Evolutionary conservation across 2,113 vertebrate genomes (phyloP), one percentile per base, ranked within the genome.

Genomic region (Uropsilus gracilis): DNA sequence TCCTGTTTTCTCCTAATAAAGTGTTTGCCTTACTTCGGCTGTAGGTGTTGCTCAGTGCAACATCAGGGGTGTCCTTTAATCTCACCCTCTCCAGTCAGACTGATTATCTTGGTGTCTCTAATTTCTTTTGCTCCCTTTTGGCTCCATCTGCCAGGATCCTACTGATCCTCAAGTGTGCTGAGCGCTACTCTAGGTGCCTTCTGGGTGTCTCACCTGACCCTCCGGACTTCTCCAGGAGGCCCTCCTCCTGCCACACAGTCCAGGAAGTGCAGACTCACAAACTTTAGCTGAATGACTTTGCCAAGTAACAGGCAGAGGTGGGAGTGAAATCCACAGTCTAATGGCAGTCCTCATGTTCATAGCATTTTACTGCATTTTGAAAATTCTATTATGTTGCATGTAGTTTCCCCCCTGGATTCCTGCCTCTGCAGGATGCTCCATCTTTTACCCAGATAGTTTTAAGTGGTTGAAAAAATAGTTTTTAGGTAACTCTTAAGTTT

Each of bases 71-170:
- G 44, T 37, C 5, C 14, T 57, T 30, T 10, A 66, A 14, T 30
- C 8, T 86, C 46, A 28, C 71, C 37, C 44, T 94, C 86, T 84
- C 87, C 48, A 24, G 20, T 44, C 34, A 46, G 61, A 66, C 30
- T 42, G 53, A 10, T 50, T 72, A 63, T 88, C 66, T 78, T 34
- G 1, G 37, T 1, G 4, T 32, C 78, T 86, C 53, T 82, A 10
- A 44, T 55, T 87, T 8, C 13, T 59, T 85, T 61, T 55, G 18
- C 57, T 57, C 17, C n/a, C n/a, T 10, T 12, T 86, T 69, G 46
- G 55, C 16, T 28, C 10, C 12, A 0, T 14, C 50, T 73, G 61
- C 57, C 66, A 9, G 44, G 12, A 0, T 48, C 53, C 13, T 12
- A 3, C 66, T 9, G 26, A 76, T 17, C 68, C 46, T 28, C 7